These are phyloP conservation scores for Takifugu ocellatus DNA, from an alignment of 2,797 vertebrate species.

Conservation along the genomic window DNA sequence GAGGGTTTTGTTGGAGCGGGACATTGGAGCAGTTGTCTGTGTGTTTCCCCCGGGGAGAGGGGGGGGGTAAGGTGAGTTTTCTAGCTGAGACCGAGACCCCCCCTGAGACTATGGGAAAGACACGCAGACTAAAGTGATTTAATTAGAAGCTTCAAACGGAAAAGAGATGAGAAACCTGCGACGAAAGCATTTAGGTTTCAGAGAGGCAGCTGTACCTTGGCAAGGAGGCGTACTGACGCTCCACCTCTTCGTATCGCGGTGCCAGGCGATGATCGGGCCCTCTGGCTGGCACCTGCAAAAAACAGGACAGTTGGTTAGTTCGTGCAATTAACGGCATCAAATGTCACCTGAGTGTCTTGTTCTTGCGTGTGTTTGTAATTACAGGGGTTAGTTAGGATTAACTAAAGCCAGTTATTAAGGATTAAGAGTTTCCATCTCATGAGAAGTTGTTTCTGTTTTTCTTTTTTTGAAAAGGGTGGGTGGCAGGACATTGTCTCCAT, in stretches of 20 bases:
- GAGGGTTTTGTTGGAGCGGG: constrained; percentile 14
- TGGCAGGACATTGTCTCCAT: constrained; percentile 27
- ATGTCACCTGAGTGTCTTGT: constrained; percentile 6
- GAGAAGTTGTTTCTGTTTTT: constrained; percentile 11
- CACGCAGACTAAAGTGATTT: constrained; percentile 17
- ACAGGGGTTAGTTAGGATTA: constrained; percentile 35
- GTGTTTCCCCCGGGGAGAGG: constrained; percentile 35
- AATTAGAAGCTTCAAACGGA: constrained; percentile 34
- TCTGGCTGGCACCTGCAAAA: constrained; percentile 82
- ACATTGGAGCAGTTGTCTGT: constrained; percentile 9
- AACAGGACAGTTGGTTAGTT: constrained; percentile 38
- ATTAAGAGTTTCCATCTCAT: constrained; percentile 42
- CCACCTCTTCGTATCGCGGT: constrained; percentile 84
- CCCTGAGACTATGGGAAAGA: constrained; percentile 28
- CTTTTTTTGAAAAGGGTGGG: not conserved
- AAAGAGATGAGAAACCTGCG: not conserved
- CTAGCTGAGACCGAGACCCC: constrained; percentile 22
- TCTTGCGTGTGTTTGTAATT: constrained; percentile 28
- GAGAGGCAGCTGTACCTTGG: constrained; percentile 79
- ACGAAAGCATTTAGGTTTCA: not conserved
- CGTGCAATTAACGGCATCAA: not conserved
- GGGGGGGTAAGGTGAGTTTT: constrained; percentile 35
- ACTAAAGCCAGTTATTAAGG: constrained; percentile 54
- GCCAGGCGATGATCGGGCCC: constrained; percentile 78
- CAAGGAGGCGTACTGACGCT: constrained; percentile 89